Evolutionary conservation across 1,140 invertebrate genomes (phyloP).

Genomic region (Paracyclopina nana): DNA sequence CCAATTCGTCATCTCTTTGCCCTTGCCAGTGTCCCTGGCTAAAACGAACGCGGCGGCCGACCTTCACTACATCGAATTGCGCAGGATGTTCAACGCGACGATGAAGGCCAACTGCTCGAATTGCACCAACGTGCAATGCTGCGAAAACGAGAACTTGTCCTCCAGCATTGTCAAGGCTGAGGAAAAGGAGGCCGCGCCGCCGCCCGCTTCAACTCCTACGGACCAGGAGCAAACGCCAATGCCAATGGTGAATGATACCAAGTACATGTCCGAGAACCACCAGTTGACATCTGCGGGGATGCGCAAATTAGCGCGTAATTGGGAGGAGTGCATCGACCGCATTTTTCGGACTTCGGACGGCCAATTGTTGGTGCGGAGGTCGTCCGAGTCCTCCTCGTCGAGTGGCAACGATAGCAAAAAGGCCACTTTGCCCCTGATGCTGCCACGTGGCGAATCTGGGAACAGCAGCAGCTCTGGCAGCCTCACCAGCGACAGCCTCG

Average conservation of each 20-base stretch:
- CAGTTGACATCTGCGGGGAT: conserved; percentile 11
- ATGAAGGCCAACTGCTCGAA: conserved; percentile 2
- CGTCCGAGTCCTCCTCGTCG: conserved; percentile 5
- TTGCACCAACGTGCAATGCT: background rate
- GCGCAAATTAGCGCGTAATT: conserved; percentile 11
- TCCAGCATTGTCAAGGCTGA: no score
- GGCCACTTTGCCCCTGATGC: no score
- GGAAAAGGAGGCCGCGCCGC: background rate
- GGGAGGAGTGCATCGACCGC: conserved; percentile 1
- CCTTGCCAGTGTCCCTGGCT: no score
- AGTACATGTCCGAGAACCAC: conserved; percentile 5
- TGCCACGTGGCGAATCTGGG: no score
- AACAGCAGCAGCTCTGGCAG: no score
- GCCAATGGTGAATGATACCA: background rate
- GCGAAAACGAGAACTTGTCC: conserved; percentile 3
- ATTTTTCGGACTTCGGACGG: conserved; percentile 12
- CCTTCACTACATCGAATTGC: background rate
- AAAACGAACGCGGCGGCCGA: no score
- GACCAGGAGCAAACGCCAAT: background rate
- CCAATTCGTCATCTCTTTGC: conserved; percentile 8
- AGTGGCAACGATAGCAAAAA: conserved; percentile 2
- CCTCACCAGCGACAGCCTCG: no score
- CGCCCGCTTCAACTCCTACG: no score
- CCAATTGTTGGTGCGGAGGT: background rate
- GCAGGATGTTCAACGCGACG: conserved; percentile 8